Base-by-base conservation (phyloP, 2,888 invertebrate genomes). In the Macaria liturata region DNA sequence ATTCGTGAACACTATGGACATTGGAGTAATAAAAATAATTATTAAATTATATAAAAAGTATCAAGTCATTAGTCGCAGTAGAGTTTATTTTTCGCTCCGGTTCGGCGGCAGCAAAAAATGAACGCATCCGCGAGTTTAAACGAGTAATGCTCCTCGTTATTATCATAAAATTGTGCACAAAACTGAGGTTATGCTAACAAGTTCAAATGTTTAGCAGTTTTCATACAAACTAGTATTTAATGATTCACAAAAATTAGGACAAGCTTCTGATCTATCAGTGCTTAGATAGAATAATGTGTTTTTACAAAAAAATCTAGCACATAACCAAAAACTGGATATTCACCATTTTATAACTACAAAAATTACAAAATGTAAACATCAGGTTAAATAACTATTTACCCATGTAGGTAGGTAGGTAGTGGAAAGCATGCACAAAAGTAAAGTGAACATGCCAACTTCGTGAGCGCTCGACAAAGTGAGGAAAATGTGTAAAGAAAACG, bases 161-260 rank as follows among this genome's bases (percentile, higher is more conserved):
- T 86, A 86, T 84, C 79, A 86, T 85, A 86, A 88, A 84, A 86
- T 86, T 80, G 80, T 80, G 78, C 80, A 77, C 72, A 71, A 80
- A 78, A 76, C 76, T 77, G 70, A 5, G 20, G 20, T 20, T 20
- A 20, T 20, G 20, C 20, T 20, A 20, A 20, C 20, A 20, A 20
- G 20, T 20, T 20, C 1, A 20, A 20, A 20, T 20, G 20, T 20
- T 20, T 2, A 20, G 20, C 20, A 20, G 20, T 20, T 20, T 20
- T 20, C 20, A 20, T 20, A 20, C 20, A 20, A 20, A 20, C 20
- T 20, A 2, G 20, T 20, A 20, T 20, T 20, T 20, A 1, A 20
- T 20, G 20, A 20, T 20, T 20, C 2, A 20, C 1, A 20, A 20
- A 20, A 20, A 20, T 20, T 2, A 20, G 20, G 20, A 20, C 20